Evolutionary conservation across 2,113 vertebrate genomes (phyloP).

Genomic region (Sinocyclocheilus grahami): DNA sequence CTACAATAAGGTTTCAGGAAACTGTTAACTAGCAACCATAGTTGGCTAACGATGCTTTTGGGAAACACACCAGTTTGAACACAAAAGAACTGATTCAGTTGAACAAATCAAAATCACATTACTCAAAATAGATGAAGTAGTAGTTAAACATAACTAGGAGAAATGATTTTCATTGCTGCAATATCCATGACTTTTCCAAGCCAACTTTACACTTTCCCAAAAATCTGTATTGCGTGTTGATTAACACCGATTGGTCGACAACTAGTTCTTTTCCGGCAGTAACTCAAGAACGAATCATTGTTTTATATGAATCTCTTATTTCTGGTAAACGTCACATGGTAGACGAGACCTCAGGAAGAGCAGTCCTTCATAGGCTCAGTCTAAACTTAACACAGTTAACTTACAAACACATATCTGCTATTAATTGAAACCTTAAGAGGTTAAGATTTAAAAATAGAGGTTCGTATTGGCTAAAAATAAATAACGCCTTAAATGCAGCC

Average conservation of each 20-base stretch:
- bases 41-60: background rate
- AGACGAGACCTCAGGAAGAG: conserved; percentile 7
- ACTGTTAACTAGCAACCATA: background rate
- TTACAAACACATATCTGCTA: background rate
- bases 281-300: background rate
- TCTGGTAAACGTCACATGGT: background rate
- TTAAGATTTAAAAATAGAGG: conserved; percentile 6
- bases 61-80: background rate
- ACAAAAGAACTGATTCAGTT: too few species aligned
- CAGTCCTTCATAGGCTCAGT: conserved; percentile 17
- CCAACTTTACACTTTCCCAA: background rate
- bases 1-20: background rate
- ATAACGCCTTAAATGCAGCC: background rate
- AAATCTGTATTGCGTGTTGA: background rate
- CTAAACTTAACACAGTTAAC: conserved; percentile 9
- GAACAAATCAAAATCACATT: too few species aligned
- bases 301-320: background rate
- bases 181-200: background rate
- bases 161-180: background rate
- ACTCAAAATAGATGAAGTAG: background rate
- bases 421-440: background rate
- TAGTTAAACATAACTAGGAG: background rate
- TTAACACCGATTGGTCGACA: background rate
- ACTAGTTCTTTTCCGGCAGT: background rate
- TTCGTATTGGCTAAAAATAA: conserved; percentile 8